Evolutionary conservation across 2,113 vertebrate genomes (phyloP), one percentile per base, ranked within the genome.

Genomic region (Tupaia tana): DNA sequence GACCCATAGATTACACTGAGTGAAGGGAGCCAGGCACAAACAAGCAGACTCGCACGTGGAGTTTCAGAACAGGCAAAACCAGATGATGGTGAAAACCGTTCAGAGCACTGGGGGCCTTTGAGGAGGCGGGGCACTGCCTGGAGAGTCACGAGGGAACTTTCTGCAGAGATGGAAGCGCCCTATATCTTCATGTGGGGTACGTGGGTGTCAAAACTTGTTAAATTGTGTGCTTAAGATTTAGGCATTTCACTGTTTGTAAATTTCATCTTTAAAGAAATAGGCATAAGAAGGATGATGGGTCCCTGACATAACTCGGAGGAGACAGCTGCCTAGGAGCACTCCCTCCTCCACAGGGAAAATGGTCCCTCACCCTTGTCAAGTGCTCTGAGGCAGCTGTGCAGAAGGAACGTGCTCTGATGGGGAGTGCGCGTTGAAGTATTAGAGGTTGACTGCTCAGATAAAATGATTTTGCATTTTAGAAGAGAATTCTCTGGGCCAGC

Each of bases 401-500:
- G 25, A n/a, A 78, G 29, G 63, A 22, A 74, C 0, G 0, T 7
- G 18, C 31, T 89, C 85, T 80, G 77, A 66, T 59, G 67, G 87
- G 64, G 58, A 52, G 69, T 59, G n/a, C 34, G 8, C 69, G 27
- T 13, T 9, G 25, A 88, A 66, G 34, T 25, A 11, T 95, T 24
- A 75, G 91, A 79, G 31, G 59, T 3, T 71, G 71, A 92, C 73
- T 69, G 25, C 25, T 15, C 71, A 29, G 52, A 90, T 12, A 19
- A 70, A 52, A 20, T 52, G 25, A 90, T 22, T 88, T 70, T 93
- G 75, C 73, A n/a, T 80, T 90, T 79, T 87, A 27, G 90, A 92
- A 81, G 31, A 70, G n/a, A 80, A 24, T 58, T 77, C 58, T 61
- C 43, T 43, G 43, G 43, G 43, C 43, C 43, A 43, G 43, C 43